Evolutionary conservation across 1,140 invertebrate species (phyloP).

Genomic region (Lasaia peninsularis): DNA sequence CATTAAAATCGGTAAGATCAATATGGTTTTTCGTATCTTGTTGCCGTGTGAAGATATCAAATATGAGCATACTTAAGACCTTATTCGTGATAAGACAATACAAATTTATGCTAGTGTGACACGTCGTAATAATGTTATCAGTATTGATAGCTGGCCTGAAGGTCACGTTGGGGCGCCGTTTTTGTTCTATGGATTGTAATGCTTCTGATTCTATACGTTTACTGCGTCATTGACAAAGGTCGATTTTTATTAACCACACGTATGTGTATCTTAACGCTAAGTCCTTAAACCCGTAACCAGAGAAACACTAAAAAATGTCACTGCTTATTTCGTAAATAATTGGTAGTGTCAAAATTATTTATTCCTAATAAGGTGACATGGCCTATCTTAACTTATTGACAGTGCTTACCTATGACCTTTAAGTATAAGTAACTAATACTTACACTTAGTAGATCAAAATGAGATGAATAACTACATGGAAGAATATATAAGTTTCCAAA

Average conservation of each 20-base stretch:
- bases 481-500: too few relatives aligned
- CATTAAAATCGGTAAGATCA: slow-evolving; percentile 44
- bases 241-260: neutral
- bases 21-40: slow-evolving; percentile 54
- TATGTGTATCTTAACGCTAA: neutral
- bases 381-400: too few relatives aligned
- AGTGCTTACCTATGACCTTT: too few relatives aligned
- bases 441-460: too few relatives aligned
- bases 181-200: slow-evolving; percentile 10
- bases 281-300: neutral
- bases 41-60: slow-evolving; percentile 55
- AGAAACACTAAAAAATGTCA: neutral
- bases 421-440: too few relatives aligned
- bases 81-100: slow-evolving; percentile 70
- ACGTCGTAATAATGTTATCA: slow-evolving; percentile 63
- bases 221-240: slow-evolving; percentile 6
- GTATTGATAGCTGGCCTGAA: slow-evolving; percentile 58
- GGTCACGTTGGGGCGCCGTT: slow-evolving; percentile 41
- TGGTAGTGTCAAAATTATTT: too few relatives aligned
- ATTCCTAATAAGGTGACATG: too few relatives aligned
- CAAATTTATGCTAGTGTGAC: slow-evolving; percentile 72
- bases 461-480: too few relatives aligned
- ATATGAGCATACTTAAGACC: slow-evolving; percentile 43
- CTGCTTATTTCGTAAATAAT: too few relatives aligned
- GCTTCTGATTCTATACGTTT: slow-evolving; percentile 1